Percentiles rank a stretch among this genome's conserved stretches.
Conservation (phyloP, 2,888 invertebrate species). For the Temnothorax rugatulus region DNA sequence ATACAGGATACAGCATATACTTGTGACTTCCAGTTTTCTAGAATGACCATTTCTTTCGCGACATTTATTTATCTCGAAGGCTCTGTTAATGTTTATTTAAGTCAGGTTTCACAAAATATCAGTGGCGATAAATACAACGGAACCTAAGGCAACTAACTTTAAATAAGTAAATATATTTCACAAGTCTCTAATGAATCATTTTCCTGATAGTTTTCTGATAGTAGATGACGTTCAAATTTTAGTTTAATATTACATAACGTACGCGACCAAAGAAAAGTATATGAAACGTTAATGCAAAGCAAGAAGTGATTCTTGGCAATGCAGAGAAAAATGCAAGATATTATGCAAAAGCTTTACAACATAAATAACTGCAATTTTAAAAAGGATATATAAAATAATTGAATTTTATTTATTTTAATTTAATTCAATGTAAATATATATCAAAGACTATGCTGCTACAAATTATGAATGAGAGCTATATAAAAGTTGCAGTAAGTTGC, state of each 20-base stretch:
- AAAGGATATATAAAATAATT: slow-evolving; percentile 19
- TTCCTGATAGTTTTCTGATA: not conserved
- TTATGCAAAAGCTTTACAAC: slow-evolving; percentile 31
- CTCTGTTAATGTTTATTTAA: slow-evolving; percentile 60
- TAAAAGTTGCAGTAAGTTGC: slow-evolving; percentile 67
- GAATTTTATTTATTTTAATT: slow-evolving; percentile 68
- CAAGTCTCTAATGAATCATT: not conserved
- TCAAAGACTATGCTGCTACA: slow-evolving; percentile 47
- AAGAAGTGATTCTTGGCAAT: slow-evolving; percentile 17
- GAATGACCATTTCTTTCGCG: slow-evolving; percentile 30
- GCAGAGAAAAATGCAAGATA: slow-evolving; percentile 29
- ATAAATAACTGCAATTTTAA: slow-evolving; percentile 60
- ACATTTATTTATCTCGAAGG: slow-evolving; percentile 62
- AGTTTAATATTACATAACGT: not conserved
- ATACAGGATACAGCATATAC: slow-evolving; percentile 23
- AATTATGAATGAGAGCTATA: slow-evolving; percentile 53
- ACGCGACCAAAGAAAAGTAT: slow-evolving; percentile 45
- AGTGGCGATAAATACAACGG: slow-evolving; percentile 30
- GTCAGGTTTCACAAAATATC: slow-evolving; percentile 34
- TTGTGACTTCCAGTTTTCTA: slow-evolving; percentile 50
- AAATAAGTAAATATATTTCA: slow-evolving; percentile 15
- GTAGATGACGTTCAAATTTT: not conserved
- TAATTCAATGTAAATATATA: slow-evolving; percentile 59
- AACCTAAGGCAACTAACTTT: slow-evolving; percentile 43
- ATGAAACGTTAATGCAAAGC: slow-evolving; percentile 3